These are phyloP conservation scores for Alouatta palliata DNA, from an alignment of 2,113 vertebrate species.

Conservation along the genomic window DNA sequence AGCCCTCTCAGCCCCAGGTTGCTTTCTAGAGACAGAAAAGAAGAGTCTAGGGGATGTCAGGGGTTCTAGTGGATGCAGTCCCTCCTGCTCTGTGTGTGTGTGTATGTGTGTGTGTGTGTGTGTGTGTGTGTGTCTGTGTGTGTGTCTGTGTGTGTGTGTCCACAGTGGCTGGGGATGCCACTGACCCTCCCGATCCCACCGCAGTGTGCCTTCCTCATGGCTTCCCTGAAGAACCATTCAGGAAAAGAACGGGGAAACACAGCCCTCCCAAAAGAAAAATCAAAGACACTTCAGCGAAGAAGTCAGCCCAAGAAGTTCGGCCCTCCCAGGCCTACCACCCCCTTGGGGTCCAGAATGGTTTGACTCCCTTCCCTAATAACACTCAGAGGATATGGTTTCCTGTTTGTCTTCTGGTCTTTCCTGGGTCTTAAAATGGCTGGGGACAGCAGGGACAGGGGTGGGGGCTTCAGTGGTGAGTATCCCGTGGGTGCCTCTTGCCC, in stretches of 20 bases:
- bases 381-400: constrained; percentile 24
- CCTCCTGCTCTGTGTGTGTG: not conserved
- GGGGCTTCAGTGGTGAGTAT: not conserved
- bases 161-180: not conserved
- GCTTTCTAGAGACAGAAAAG: not conserved
- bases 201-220: constrained; percentile 88
- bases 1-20: not conserved
- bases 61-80: not conserved
- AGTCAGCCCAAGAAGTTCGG: constrained; percentile 62
- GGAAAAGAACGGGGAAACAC: constrained; percentile 25
- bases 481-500: not conserved
- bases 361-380: constrained; percentile 68
- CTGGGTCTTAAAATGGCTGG: not conserved
- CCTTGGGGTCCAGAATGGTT: constrained; percentile 83
- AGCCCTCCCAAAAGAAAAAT: not conserved
- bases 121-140: not conserved
- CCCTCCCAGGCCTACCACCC: constrained; percentile 77
- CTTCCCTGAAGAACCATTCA: constrained; percentile 83
- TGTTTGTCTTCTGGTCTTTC: constrained; percentile 28
- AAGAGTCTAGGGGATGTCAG: not conserved
- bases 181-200: constrained; percentile 8
- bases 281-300: constrained; percentile 50
- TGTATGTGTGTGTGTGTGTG: not conserved
- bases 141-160: too few species aligned
- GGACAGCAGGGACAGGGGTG: not conserved